Evolutionary conservation across 2,888 invertebrate genomes (phyloP).

Genomic region (Ctena decussata): DNA sequence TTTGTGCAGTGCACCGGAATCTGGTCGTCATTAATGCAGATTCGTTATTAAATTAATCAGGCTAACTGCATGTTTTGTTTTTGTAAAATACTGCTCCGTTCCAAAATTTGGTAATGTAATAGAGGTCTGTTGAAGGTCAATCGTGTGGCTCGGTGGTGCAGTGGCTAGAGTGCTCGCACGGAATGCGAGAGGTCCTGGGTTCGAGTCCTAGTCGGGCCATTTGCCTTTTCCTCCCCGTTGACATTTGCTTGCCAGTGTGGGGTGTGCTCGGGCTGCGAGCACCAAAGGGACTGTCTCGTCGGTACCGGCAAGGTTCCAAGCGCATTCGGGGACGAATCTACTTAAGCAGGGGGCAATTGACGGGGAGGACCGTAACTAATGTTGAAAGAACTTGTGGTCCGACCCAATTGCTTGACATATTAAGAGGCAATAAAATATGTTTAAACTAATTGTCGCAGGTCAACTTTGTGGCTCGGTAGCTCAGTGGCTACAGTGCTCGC

Average conservation of each 20-base stretch:
- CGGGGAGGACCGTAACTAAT: no score
- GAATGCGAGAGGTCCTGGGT: background rate
- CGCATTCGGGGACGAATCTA: background rate
- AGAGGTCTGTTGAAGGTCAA: background rate
- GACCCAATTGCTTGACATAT: no score
- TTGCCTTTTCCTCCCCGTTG: background rate
- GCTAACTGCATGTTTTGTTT: no score
- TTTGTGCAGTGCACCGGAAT: no score
- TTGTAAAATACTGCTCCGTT: no score
- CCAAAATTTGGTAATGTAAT: no score
- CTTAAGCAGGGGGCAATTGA: background rate
- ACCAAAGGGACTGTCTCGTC: background rate
- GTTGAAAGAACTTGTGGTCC: no score
- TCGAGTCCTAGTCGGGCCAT: background rate
- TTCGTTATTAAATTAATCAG: no score
- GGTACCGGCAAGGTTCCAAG: background rate
- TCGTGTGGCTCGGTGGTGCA: background rate
- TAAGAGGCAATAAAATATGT: no score
- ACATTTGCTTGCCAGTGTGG: background rate
- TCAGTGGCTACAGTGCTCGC: conserved; percentile 1
- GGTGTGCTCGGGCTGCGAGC: background rate
- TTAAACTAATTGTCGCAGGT: no score
- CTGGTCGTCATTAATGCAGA: no score
- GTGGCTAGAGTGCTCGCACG: background rate
- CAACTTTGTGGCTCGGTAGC: no score